Evolutionary conservation across 2,113 vertebrate species (phyloP).

Genomic region (Gadus chalcogrammus): DNA sequence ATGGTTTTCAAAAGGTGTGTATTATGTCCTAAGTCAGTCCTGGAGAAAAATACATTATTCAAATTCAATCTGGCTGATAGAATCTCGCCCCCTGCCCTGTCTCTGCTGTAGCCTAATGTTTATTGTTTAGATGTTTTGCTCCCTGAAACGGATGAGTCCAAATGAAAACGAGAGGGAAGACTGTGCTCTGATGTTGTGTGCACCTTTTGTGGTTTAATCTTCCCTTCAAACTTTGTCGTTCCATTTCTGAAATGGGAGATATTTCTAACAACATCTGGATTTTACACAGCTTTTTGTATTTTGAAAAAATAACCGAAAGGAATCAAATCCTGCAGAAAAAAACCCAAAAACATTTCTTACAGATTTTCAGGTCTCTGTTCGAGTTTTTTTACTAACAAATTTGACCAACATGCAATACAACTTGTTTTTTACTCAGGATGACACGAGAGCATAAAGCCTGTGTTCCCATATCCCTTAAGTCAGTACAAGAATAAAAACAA

Average conservation of each 20-base stretch:
- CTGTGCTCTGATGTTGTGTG: background rate
- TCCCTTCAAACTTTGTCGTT: background rate
- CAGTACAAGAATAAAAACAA: constrained; percentile 24
- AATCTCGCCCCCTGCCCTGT: constrained; percentile 45
- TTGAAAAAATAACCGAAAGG: background rate
- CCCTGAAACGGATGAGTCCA: constrained; percentile 41
- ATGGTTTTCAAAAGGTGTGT: constrained; percentile 51
- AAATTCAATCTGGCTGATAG: constrained; percentile 55
- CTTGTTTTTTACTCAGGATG: constrained; percentile 39
- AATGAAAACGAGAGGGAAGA: constrained; percentile 30
- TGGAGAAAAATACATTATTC: constrained; percentile 49
- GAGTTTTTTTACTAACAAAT: constrained; percentile 40
- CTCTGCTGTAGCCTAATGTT: constrained; percentile 72
- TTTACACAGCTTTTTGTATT: background rate
- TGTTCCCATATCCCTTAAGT: constrained; percentile 13
- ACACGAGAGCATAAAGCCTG: constrained; percentile 37
- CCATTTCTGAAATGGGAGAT: background rate
- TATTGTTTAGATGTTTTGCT: constrained; percentile 76
- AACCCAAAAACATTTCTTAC: background rate
- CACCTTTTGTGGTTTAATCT: background rate
- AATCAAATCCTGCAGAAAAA: background rate
- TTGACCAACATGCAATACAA: constrained; percentile 34
- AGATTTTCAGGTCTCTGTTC: constrained; percentile 1
- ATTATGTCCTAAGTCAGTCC: constrained; percentile 56
- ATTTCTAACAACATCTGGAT: background rate